Percentiles rank a stretch among this genome's conserved stretches.
phyloP scores from a whole-genome alignment of 2,888 invertebrate genomes.

The Limulus polyphemus region DNA sequence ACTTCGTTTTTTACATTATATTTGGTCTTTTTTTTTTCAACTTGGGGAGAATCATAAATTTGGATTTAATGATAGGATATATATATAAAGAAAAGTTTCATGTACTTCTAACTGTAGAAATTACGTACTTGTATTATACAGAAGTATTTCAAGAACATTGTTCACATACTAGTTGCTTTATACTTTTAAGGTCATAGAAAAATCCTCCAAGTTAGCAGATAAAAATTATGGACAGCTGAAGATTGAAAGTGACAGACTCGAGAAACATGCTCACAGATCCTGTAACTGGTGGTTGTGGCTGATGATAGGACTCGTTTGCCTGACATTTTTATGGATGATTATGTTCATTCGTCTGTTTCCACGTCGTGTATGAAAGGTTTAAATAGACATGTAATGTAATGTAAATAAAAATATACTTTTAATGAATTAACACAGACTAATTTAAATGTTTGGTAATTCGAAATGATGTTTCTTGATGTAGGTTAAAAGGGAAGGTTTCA shows the following conservation, averaged over 20 bases:
- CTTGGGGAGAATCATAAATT: neutral
- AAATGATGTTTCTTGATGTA: no score
- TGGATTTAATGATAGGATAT: neutral
- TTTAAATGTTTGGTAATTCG: no score
- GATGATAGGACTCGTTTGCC: constrained; percentile 69
- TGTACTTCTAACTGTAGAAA: neutral
- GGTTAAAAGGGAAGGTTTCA: no score
- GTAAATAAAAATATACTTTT: no score
- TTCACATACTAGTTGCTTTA: neutral
- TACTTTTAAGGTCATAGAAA: constrained; percentile 49
- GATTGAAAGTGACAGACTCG: constrained; percentile 64
- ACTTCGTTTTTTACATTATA: no score
- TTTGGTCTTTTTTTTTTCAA: neutral
- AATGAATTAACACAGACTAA: no score
- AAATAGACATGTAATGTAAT: no score
- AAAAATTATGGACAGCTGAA: constrained; percentile 61
- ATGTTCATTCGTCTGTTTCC: constrained; percentile 20
- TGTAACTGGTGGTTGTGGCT: constrained; percentile 95
- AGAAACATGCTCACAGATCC: constrained; percentile 68
- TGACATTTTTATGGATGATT: constrained; percentile 70
- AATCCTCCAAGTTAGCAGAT: constrained; percentile 65
- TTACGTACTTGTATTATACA: constrained; percentile 6
- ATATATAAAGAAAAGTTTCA: neutral
- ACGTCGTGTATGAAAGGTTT: no score
- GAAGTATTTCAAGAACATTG: neutral